phyloP scores from a whole-genome alignment of 2,113 vertebrate genomes.

The Sylvilagus bachmani region DNA sequence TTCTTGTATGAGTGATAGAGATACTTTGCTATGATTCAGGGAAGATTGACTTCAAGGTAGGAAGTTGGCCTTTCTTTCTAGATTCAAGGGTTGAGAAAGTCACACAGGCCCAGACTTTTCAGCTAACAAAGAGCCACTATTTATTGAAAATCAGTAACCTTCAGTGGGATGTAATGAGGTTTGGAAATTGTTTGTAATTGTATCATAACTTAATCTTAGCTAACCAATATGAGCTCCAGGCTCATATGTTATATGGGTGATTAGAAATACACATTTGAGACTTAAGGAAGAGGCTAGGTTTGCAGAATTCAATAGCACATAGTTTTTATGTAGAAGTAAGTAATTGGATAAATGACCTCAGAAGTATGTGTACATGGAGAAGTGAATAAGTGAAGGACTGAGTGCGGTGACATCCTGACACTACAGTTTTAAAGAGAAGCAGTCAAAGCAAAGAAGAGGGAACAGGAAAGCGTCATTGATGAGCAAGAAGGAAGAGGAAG shows the following conservation, averaged over 20 bases:
- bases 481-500: neutral
- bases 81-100: neutral
- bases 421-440: neutral
- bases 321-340: constrained; percentile 10
- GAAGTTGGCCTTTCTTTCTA: neutral
- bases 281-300: neutral
- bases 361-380: neutral
- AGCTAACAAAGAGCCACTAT: neutral
- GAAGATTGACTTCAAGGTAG: neutral
- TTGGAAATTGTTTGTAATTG: neutral
- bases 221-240: neutral
- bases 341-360: neutral
- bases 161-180: neutral
- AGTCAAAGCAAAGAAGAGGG: neutral
- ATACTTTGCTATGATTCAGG: no score
- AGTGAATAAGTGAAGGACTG: neutral
- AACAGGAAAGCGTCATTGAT: neutral
- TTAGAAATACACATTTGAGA: neutral
- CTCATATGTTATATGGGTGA: neutral
- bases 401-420: neutral
- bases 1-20: neutral
- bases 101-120: neutral
- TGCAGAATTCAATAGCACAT: neutral
- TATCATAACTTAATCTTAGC: neutral
- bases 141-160: neutral